Base-by-base conservation (phyloP, 2,113 vertebrate genomes). In the Globicephala melas region DNA sequence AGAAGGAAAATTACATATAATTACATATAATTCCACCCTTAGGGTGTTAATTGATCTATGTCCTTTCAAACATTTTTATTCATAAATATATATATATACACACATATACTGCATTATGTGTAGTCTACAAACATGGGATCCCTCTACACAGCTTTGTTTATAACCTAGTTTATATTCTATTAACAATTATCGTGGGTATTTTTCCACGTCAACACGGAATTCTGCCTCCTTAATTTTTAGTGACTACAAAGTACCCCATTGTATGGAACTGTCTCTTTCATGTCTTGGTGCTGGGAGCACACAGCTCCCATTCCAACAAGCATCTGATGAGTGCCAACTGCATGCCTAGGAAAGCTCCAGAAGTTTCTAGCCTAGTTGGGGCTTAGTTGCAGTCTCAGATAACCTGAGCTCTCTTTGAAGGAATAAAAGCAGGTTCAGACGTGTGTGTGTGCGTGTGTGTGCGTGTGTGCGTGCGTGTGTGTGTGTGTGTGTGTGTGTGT, bases 91-190 rank as follows among this genome's bases (percentile, higher is more conserved):
- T 36, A 8, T 44, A 11, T n/a, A 44, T 47, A 6, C 21, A 20
- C 9, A 6, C 3, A 31, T 5, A 1, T 6, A 18, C 26, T 53
- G 3, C 33, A 0, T 41, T 28, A 0, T 8, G 41, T 14, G 18
- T 33, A 18, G 50, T 70, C 79, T 76, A 4, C 28, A 62, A 28
- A 44, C 38, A 7, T 26, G 28, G 63, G 58, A 3, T 50, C 53
- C 38, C 23, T 47, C 33, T 47, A 13, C 9, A 25, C 0, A 31
- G 38, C 53, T 73, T n/a, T 55, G 44, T 23, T 41, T 25, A 15
- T 11, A 83, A n/a, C 50, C 58, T 74, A 23, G n/a, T 74, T 33
- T 58, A 60, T 47, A 41, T 58, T 36, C 47, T 92, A 21, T 83
- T 53, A 31, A 63, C 73, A 76, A 11, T 55, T n/a, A 50, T 15